Evolutionary conservation across 2,113 vertebrate genomes (phyloP).

Genomic region (Ovis aries): ARS-UI_Ramb_v3.0 NC_056054.1:57047501-57048000

Average conservation of each 20-base stretch:
- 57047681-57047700: background rate
- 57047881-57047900: background rate
- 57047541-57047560: background rate
- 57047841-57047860: background rate
- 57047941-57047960: background rate
- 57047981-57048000: background rate
- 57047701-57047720: background rate
- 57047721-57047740: background rate
- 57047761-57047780: background rate
- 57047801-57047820: background rate
- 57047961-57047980: background rate
- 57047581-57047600: background rate
- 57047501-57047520: background rate
- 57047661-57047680: background rate
- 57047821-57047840: background rate
- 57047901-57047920: background rate
- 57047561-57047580: background rate
- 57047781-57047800: background rate
- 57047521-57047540: background rate
- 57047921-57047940: background rate
- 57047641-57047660: background rate
- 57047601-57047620: background rate
- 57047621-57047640: background rate
- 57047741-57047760: background rate
- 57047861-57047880: background rate